Evolutionary conservation across 2,888 invertebrate species (phyloP).

Genomic region (Andrena praecox): DNA sequence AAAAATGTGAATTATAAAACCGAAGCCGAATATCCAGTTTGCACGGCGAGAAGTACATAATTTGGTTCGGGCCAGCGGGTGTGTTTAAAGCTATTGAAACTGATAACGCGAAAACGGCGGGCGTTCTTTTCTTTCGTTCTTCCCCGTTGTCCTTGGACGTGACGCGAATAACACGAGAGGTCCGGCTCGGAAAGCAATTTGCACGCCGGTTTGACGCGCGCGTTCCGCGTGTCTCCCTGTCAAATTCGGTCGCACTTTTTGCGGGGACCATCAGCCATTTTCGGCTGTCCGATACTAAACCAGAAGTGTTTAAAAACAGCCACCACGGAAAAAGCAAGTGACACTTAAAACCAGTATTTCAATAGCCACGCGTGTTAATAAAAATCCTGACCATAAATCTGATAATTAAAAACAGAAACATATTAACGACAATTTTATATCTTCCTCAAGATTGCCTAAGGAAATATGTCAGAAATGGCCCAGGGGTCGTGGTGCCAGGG

Average conservation of each 20-base stretch:
- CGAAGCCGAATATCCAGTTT: background rate
- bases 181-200: slow-evolving; percentile 40
- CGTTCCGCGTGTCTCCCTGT: slow-evolving; percentile 8
- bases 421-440: no score
- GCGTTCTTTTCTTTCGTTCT: slow-evolving; percentile 43
- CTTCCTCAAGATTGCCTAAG: no score
- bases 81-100: slow-evolving; percentile 25
- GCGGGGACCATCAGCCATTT: background rate
- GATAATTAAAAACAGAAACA: no score
- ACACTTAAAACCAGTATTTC: no score
- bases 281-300: background rate
- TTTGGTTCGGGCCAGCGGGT: slow-evolving; percentile 20
- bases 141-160: slow-evolving; percentile 30
- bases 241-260: slow-evolving; percentile 28
- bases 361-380: no score
- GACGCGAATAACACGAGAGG: slow-evolving; percentile 35
- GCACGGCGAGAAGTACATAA: slow-evolving; percentile 34
- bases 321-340: no score
- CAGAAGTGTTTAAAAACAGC: background rate
- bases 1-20: background rate
- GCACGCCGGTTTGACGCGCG: background rate
- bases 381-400: no score
- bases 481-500: background rate
- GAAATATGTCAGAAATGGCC: no score
- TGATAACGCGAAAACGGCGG: slow-evolving; percentile 29